phyloP scores from a whole-genome alignment of 2,888 invertebrate species.

The Tetanocera ferruginea region DNA sequence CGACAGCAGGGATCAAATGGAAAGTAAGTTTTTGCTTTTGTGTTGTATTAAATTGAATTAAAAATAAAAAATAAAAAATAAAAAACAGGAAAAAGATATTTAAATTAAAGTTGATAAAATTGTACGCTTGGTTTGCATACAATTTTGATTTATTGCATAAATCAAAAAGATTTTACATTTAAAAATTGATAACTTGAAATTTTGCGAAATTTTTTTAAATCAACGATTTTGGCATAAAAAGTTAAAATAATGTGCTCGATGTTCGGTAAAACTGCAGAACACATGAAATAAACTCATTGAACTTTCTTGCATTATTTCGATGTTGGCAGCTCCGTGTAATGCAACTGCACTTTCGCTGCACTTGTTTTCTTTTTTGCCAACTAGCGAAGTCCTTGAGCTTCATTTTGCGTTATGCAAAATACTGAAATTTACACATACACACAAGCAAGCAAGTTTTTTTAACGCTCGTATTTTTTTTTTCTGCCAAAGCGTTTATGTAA shows the following conservation, averaged over 20 bases:
- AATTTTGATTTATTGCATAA: background rate
- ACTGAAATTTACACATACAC: background rate
- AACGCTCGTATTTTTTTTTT: background rate
- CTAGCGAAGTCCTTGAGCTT: slow-evolving; percentile 18
- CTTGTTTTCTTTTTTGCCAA: background rate
- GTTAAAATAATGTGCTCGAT: too few species aligned
- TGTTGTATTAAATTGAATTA: slow-evolving; percentile 19
- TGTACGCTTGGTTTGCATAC: background rate
- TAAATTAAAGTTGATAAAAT: background rate
- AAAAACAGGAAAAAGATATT: too few species aligned
- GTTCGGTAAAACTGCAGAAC: too few species aligned
- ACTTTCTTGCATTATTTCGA: background rate
- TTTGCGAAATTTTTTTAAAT: too few species aligned
- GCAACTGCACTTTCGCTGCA: slow-evolving; percentile 13
- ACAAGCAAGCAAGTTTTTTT: slow-evolving; percentile 12
- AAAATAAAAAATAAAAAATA: slow-evolving; percentile 16
- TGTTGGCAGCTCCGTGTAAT: too few species aligned
- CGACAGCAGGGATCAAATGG: background rate
- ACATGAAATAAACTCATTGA: background rate
- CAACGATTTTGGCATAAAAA: too few species aligned
- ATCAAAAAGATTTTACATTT: too few species aligned
- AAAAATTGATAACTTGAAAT: too few species aligned
- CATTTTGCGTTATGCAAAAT: background rate
- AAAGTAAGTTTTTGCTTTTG: slow-evolving; percentile 22
- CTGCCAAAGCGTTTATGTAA: slow-evolving; percentile 32